Percentiles rank a stretch among this genome's conserved stretches.
phyloP scores from a whole-genome alignment of 1,140 invertebrate species.

The Helicoverpa zea region DNA sequence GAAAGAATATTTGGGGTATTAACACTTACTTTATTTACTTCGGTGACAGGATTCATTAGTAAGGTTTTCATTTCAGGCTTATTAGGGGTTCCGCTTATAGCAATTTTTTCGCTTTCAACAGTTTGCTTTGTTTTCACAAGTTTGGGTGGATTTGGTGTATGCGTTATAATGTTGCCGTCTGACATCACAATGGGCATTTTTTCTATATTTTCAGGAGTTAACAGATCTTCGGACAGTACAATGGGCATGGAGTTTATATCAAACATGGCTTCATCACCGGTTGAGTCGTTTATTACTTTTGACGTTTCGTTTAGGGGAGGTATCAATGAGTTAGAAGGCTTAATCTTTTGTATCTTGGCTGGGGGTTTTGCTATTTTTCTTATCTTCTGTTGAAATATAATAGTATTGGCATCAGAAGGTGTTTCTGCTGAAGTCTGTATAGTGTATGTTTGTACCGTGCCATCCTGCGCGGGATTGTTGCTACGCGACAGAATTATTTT shows the following conservation, averaged over 20 bases:
- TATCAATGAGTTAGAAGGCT: slow-evolving; percentile 67
- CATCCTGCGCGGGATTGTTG: slow-evolving; percentile 70
- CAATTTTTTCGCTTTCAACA: slow-evolving; percentile 71
- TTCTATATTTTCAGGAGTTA: slow-evolving; percentile 87
- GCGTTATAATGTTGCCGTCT: slow-evolving; percentile 84
- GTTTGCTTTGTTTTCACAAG: slow-evolving; percentile 73
- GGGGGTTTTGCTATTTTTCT: slow-evolving; percentile 72
- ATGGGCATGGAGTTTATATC: slow-evolving; percentile 92
- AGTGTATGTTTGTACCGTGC: slow-evolving; percentile 81
- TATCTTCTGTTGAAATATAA: slow-evolving; percentile 78
- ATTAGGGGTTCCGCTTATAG: slow-evolving; percentile 60
- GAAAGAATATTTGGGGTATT: slow-evolving; percentile 85
- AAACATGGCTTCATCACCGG: slow-evolving; percentile 88
- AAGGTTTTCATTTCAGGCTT: slow-evolving; percentile 79
- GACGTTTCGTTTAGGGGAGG: slow-evolving; percentile 58
- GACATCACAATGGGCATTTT: slow-evolving; percentile 90
- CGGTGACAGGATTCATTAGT: slow-evolving; percentile 71
- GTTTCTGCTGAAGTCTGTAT: slow-evolving; percentile 76
- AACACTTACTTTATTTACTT: slow-evolving; percentile 73
- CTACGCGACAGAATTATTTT: slow-evolving; percentile 81
- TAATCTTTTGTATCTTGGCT: slow-evolving; percentile 75
- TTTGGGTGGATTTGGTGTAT: slow-evolving; percentile 69
- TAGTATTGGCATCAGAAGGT: slow-evolving; percentile 69
- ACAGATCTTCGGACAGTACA: slow-evolving; percentile 89
- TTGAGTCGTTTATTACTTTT: slow-evolving; percentile 61